Evolutionary conservation across 2,113 vertebrate species (phyloP), one percentile per base, ranked within the genome.

Genomic region (Gracilinanus agilis): DNA sequence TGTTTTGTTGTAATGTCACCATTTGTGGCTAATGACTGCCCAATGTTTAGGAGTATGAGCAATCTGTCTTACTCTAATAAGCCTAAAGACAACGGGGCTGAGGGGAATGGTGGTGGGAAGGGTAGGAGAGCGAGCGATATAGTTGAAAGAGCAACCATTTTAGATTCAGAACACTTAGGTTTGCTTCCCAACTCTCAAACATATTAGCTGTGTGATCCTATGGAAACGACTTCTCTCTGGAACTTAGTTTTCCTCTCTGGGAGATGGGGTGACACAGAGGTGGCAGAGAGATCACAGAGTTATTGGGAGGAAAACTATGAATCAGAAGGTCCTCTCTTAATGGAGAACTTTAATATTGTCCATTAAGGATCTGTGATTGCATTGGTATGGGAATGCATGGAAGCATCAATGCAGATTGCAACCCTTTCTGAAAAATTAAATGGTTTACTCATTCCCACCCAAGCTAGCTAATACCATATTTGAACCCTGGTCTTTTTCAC

Each of bases 41-140:
- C 1, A 21, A 23, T 90, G 88, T 34, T 58, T 92, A 61, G 91
- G 49, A 92, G 3, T 40, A 19, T 24, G 9, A 21, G 34, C 27
- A 53, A 83, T 92, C 16, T 92, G 61, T 92, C 23, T 92, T n/a
- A 54, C 61, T 53, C 56, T 83, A 92, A 92, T 83, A 67, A 83
- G 53, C 34, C 34, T 92, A 53, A 23, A 54, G 49, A 49, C 91
- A 92, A 29, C 24, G 24, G 88, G 24, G 16, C 34, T 83, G 34
- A 16, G 19, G 34, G 67, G 49, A 49, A 49, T 49, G 49, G 49
- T 49, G 49, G 61, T 67, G 34, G 34, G 13, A 67, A 67, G 34
- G 34, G 19, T 40, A 40, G 19, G 34, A 34, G 34, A 83, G 1
- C n/a, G 34, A n/a, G 19, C 21, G 6, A 19, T 83, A 83, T 40